These are phyloP conservation scores for Pipistrellus pipistrellus DNA, from an alignment of 2,797 vertebrate species.

Conservation along the genomic window DNA sequence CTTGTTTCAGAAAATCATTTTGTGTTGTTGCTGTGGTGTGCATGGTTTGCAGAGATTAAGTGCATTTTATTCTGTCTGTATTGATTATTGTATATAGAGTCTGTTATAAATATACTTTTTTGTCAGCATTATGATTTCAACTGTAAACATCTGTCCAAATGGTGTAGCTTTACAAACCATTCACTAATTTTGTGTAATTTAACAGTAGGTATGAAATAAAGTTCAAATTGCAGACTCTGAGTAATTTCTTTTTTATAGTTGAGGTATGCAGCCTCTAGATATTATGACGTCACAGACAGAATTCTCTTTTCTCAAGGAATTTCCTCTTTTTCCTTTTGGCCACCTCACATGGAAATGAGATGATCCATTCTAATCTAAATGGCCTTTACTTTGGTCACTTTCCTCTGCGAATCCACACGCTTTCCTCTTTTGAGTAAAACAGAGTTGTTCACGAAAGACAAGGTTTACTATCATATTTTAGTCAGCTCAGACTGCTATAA, in stretches of 20 bases:
- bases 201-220: conserved; percentile 90
- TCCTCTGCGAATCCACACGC: not conserved
- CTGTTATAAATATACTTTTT: conserved; percentile 87
- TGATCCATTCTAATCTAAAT: not conserved
- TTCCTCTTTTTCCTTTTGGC: conserved; percentile 16
- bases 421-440: conserved; percentile 33
- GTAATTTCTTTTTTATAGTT: conserved; percentile 76
- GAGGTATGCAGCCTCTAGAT: conserved; percentile 13
- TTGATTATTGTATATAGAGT: conserved; percentile 89
- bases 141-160: conserved; percentile 86
- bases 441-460: conserved; percentile 35
- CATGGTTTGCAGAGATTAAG: conserved; percentile 89
- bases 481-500: not conserved
- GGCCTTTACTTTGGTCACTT: conserved; percentile 12
- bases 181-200: conserved; percentile 90
- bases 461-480: conserved; percentile 8
- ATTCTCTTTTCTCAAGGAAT: conserved; percentile 23
- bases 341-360: conserved; percentile 13
- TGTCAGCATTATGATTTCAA: conserved; percentile 87
- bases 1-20: conserved; percentile 75
- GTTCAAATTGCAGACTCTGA: conserved; percentile 86
- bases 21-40: conserved; percentile 88
- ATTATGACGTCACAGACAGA: not conserved
- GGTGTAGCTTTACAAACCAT: conserved; percentile 87
- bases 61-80: conserved; percentile 88